Conservation (phyloP, 1,140 invertebrate genomes). For the Drosophila persimilis region DNA sequence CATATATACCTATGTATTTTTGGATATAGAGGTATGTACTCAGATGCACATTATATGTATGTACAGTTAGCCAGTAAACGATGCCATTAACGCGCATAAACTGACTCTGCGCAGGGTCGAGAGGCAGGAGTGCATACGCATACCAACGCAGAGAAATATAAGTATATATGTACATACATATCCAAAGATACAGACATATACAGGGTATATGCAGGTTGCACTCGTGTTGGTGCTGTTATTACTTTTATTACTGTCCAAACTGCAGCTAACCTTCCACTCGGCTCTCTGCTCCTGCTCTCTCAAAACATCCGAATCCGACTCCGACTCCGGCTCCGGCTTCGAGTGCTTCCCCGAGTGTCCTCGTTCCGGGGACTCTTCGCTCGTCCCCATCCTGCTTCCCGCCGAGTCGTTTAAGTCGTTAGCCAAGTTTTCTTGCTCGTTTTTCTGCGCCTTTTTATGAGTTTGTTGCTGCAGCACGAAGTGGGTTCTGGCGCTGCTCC, state of each 20-base stretch:
- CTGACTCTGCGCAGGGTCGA: constrained; percentile 64
- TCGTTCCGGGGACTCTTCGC: constrained; percentile 34
- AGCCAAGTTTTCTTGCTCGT: constrained; percentile 71
- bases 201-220: constrained; percentile 36
- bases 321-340: constrained; percentile 12
- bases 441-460: constrained; percentile 61
- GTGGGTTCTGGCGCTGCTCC: constrained; percentile 10
- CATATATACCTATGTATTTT: neutral
- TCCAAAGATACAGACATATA: constrained; percentile 2
- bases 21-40: constrained; percentile 14
- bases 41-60: constrained; percentile 40
- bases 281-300: constrained; percentile 20
- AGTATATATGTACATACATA: too few relatives aligned
- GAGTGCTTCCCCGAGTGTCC: constrained; percentile 38
- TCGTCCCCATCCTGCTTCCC: constrained; percentile 23
- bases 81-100: constrained; percentile 81
- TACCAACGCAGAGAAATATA: neutral
- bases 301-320: neutral
- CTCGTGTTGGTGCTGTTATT: constrained; percentile 55
- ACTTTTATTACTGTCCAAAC: constrained; percentile 79
- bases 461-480: constrained; percentile 66
- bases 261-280: constrained; percentile 64
- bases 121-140: constrained; percentile 23
- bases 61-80: constrained; percentile 80
- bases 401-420: constrained; percentile 70